phyloP scores from a whole-genome alignment of 2,797 vertebrate genomes.

The Setipinna tenuifilis region DNA sequence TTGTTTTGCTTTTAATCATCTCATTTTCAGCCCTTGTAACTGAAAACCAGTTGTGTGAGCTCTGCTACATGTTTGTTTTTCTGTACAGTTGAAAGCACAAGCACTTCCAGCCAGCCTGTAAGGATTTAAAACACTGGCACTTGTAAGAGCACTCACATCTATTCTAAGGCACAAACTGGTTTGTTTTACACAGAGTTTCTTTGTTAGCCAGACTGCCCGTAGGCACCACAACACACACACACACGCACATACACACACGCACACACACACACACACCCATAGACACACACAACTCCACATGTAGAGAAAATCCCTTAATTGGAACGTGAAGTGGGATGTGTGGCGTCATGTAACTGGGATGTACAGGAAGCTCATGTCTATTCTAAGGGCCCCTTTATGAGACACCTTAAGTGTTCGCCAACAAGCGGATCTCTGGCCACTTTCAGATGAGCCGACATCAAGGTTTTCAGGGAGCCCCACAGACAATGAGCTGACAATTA shows the following conservation, averaged over 20 bases:
- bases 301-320: slow-evolving; percentile 18
- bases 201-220: background rate
- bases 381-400: background rate
- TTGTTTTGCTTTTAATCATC: background rate
- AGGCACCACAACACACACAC: background rate
- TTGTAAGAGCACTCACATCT: background rate
- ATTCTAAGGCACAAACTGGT: background rate
- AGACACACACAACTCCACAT: background rate
- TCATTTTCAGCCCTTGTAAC: background rate
- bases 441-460: background rate
- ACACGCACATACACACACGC: too few species aligned
- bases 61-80: background rate
- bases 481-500: slow-evolving; percentile 10
- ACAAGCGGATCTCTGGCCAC: background rate
- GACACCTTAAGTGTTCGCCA: slow-evolving; percentile 10
- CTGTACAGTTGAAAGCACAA: background rate
- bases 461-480: background rate
- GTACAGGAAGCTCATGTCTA: background rate
- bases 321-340: background rate
- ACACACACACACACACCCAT: too few species aligned
- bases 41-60: background rate
- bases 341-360: background rate
- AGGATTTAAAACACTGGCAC: background rate
- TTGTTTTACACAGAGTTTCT: background rate
- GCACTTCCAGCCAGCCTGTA: background rate